phyloP scores from a whole-genome alignment of 2,113 vertebrate genomes.

The Haemorhous mexicanus region DNA sequence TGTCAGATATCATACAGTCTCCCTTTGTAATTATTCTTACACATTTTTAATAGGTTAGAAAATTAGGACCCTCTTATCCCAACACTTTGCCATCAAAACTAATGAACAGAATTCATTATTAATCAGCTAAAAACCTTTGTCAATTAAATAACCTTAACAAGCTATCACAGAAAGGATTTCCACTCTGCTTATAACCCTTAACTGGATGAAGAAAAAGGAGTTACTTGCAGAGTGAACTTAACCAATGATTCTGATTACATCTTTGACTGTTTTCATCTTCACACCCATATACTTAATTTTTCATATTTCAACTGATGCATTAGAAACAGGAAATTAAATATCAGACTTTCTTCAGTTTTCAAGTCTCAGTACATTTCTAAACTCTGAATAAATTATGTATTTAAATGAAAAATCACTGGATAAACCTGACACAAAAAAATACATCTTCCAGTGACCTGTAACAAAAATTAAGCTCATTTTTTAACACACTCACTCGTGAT shows the following conservation, averaged over 20 bases:
- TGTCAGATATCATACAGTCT: background rate
- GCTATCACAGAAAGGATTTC: background rate
- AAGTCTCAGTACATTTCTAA: background rate
- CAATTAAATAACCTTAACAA: background rate
- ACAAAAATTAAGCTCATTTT: background rate
- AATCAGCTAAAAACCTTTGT: background rate
- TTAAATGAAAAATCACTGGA: background rate
- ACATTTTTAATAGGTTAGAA: background rate
- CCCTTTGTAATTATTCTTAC: background rate
- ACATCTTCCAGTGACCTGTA: background rate
- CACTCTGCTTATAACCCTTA: background rate
- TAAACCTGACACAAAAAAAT: background rate
- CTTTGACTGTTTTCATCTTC: background rate
- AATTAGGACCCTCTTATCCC: background rate
- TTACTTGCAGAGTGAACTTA: background rate
- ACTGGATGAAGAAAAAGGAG: background rate
- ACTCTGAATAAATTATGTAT: background rate
- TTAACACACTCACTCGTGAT: background rate
- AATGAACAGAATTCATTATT: background rate
- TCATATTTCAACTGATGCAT: background rate
- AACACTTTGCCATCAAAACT: background rate
- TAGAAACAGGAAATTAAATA: background rate
- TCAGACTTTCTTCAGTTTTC: background rate
- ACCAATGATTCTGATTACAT: background rate
- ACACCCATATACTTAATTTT: background rate